Conservation (phyloP, 2,797 vertebrate species). For the Menidia menidia region DNA sequence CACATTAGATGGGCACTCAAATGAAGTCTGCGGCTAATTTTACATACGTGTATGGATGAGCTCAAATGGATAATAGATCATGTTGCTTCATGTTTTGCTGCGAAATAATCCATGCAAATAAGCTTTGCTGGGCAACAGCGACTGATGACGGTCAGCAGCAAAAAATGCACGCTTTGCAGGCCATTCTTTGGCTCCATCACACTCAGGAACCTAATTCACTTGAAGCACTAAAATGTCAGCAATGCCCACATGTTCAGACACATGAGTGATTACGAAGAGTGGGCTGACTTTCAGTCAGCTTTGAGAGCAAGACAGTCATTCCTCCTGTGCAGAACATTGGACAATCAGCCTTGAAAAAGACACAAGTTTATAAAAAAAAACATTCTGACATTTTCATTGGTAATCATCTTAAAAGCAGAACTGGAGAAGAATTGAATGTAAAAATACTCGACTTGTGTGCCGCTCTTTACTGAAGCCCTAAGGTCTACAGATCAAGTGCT, state of each 20-base stretch:
- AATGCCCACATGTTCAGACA: background rate
- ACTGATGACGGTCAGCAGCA: background rate
- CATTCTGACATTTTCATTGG: background rate
- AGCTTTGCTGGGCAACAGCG: conserved; percentile 11
- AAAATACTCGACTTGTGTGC: background rate
- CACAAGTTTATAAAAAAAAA: background rate
- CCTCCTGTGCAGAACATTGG: background rate
- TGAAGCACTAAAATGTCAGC: conserved; percentile 4
- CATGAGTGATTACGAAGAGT: background rate
- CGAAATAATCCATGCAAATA: conserved; percentile 51
- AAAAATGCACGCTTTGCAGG: background rate
- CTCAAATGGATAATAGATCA: conserved; percentile 6
- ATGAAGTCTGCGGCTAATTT: no score
- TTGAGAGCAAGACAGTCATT: background rate
- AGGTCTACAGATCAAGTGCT: background rate
- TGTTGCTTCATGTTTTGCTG: conserved; percentile 12
- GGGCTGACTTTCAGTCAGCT: background rate
- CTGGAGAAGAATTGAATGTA: background rate
- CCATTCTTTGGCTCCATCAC: background rate
- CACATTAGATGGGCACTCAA: background rate
- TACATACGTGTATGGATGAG: background rate
- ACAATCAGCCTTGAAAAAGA: background rate
- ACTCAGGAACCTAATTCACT: background rate
- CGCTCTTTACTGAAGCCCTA: background rate
- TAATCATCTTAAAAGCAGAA: background rate